phyloP scores from a whole-genome alignment of 2,888 invertebrate species.

The Patella caerulea region DNA sequence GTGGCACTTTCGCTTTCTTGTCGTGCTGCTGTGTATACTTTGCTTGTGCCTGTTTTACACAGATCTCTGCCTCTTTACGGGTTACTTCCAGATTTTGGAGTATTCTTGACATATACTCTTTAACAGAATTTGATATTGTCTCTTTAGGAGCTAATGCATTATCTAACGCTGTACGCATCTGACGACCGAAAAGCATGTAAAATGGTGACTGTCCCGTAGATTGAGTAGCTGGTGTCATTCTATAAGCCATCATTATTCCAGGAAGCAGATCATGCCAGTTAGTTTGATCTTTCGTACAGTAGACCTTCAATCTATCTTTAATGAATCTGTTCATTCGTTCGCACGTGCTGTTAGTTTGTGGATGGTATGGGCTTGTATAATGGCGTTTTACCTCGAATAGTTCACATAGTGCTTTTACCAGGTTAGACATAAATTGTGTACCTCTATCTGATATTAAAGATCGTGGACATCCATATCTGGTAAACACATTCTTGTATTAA shows the following conservation, averaged over 20 bases:
- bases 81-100: constrained; percentile 12
- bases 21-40: too few species aligned
- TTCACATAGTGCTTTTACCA: constrained; percentile 22
- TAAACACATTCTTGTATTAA: too few species aligned
- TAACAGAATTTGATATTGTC: not conserved
- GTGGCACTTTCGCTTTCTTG: too few species aligned
- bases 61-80: constrained; percentile 11
- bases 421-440: constrained; percentile 30
- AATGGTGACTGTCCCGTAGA: constrained; percentile 21
- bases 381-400: constrained; percentile 13
- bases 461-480: too few species aligned
- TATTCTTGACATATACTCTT: constrained; percentile 9
- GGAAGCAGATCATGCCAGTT: constrained; percentile 19
- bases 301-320: constrained; percentile 4
- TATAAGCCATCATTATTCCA: constrained; percentile 19
- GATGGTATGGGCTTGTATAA: constrained; percentile 15
- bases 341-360: constrained; percentile 16
- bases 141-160: constrained; percentile 13
- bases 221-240: constrained; percentile 16
- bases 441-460: too few species aligned
- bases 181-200: constrained; percentile 21
- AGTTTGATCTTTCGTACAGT: not conserved
- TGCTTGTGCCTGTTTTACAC: constrained; percentile 6
- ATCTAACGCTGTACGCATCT: constrained; percentile 13
- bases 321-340: constrained; percentile 24